Evolutionary conservation across 2,888 invertebrate genomes (phyloP).

Genomic region (Ephialtes manifestator): DNA sequence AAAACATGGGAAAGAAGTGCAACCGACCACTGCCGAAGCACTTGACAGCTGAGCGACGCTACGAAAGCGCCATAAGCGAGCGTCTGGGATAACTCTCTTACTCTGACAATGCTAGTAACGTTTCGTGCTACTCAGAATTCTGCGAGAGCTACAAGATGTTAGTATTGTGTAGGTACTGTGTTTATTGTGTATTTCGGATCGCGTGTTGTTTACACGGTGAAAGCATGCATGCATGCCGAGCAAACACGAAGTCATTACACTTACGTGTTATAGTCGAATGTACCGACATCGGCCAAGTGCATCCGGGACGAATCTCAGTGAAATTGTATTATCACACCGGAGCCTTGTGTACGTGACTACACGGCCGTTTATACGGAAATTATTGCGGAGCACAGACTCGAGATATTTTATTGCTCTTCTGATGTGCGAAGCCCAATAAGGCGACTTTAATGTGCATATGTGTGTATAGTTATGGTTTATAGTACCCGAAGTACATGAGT

Average conservation of each 20-base stretch:
- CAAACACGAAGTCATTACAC: conserved; percentile 50
- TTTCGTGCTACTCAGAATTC: conserved; percentile 1
- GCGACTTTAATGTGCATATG: background rate
- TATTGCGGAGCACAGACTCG: background rate
- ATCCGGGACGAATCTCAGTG: conserved; percentile 48
- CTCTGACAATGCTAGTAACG: background rate
- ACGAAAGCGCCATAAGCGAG: background rate
- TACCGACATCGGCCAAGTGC: conserved; percentile 16
- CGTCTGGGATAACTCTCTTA: background rate
- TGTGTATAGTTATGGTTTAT: background rate
- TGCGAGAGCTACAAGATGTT: background rate
- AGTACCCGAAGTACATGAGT: background rate
- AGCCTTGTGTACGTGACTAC: conserved; percentile 28
- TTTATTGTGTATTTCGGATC: background rate
- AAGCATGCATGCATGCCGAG: conserved; percentile 53
- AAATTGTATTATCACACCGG: conserved; percentile 35
- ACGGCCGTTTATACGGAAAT: conserved; percentile 5
- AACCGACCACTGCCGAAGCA: background rate
- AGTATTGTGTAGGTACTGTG: background rate
- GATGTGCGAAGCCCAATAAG: background rate
- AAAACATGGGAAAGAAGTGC: conserved; percentile 14
- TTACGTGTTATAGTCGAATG: conserved; percentile 11
- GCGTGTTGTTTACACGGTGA: conserved; percentile 64
- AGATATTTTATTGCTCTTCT: background rate
- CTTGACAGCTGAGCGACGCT: background rate